Base-by-base conservation (phyloP, 2,797 vertebrate genomes). In the Chrysolophus pictus region DNA sequence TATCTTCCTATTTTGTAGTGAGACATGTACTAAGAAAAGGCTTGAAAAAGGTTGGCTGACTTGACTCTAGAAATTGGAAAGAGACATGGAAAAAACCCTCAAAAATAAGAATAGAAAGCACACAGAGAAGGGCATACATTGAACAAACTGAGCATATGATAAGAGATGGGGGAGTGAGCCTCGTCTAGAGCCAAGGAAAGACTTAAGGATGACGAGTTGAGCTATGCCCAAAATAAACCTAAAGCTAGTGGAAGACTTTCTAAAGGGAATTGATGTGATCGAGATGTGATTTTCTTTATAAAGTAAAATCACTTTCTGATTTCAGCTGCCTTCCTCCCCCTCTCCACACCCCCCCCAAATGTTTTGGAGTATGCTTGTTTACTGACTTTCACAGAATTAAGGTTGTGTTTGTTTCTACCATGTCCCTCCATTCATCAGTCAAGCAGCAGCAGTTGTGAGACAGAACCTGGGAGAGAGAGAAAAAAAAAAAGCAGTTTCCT, bases 361-460 rank as follows among this genome's bases (percentile, higher is more conserved):
- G 21, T 92, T 95, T 91, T 88, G 44, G 2, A n/a, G 39, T 71
- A 70, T 75, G 80, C 87, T 92, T 96, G 79, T 95, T 91, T 95
- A 85, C 53, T 94, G 88, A 93, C 67, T 87, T 56, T 79, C 93
- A 81, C 33, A 89, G 88, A 87, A 92, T 89, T 91, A 77, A 92
- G 89, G 85, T 91, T 95, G 80, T 89, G 76, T 93, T 94, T 91
- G 80, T 74, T 94, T 89, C 74, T 82, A 68, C 88, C 73, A 62
- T 70, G 87, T 88, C 96, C 92, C 82, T 93, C 39, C 77, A 93
- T 92, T 92, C 83, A 95, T 96, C 95, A 94, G 89, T 91, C 91
- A 96, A 94, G 93, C 92, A 73, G 92, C 70, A 96, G 92, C 95
- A 95, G 95, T 95, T 96, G 96, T 95, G 87, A 96, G 91, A 96